phyloP scores from a whole-genome alignment of 2,113 vertebrate genomes.

The Carassius carassius region DNA sequence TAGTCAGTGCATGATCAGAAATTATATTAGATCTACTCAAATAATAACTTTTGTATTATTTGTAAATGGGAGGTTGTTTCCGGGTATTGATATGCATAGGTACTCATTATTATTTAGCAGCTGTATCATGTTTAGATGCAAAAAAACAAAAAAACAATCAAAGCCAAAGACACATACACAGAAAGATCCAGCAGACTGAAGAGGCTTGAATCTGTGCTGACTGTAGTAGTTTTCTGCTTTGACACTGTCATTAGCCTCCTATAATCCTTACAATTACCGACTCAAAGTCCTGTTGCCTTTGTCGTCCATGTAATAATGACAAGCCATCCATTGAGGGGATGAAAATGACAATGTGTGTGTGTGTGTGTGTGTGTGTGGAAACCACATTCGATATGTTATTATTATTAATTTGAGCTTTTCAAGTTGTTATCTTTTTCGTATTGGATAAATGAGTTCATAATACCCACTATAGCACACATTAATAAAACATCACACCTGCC shows the following conservation, averaged over 20 bases:
- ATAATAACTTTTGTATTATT: not conserved
- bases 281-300: slow-evolving; percentile 63
- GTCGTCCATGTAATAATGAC: slow-evolving; percentile 65
- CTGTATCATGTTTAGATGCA: not conserved
- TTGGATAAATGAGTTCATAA: not conserved
- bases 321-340: slow-evolving; percentile 63
- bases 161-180: not conserved
- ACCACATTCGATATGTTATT: not conserved
- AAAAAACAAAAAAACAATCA: not conserved
- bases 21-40: slow-evolving; percentile 16
- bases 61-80: slow-evolving; percentile 3
- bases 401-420: not conserved
- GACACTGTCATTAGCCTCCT: slow-evolving; percentile 72
- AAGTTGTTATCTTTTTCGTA: not conserved
- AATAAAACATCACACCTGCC: not conserved
- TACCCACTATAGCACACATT: not conserved
- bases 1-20: slow-evolving; percentile 18
- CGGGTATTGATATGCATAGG: not conserved
- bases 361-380: not conserved
- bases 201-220: not conserved
- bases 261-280: slow-evolving; percentile 64
- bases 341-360: slow-evolving; percentile 56
- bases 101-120: not conserved
- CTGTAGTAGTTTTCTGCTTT: slow-evolving; percentile 61
- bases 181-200: not conserved